Percentiles rank a stretch among this genome's conserved stretches.
These are phyloP conservation scores for Eretmocerus hayati DNA, from an alignment of 2,888 invertebrate genomes.

Conservation along the genomic window DNA sequence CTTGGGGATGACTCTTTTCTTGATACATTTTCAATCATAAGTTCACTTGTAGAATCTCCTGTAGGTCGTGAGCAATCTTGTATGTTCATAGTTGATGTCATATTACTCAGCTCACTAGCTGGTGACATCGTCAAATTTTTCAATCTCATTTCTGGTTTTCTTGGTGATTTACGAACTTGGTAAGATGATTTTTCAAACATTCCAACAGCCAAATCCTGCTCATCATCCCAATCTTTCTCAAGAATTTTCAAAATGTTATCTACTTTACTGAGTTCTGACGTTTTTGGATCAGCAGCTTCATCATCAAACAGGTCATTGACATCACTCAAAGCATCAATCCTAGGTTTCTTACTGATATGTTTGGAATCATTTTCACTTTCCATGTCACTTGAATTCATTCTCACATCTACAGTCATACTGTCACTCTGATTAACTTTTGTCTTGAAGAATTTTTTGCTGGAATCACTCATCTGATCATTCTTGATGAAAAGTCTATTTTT, in stretches of 20 bases:
- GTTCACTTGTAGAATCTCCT: slow-evolving; percentile 23
- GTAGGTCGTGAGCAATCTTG: slow-evolving; percentile 33
- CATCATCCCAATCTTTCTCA: slow-evolving; percentile 43
- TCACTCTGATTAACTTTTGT: slow-evolving; percentile 32
- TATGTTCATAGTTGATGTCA: slow-evolving; percentile 52
- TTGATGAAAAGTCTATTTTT: not conserved
- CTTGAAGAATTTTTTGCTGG: slow-evolving; percentile 48
- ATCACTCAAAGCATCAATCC: slow-evolving; percentile 33
- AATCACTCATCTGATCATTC: slow-evolving; percentile 24
- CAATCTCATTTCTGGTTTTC: slow-evolving; percentile 26
- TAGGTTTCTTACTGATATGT: slow-evolving; percentile 27
- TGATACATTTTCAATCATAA: slow-evolving; percentile 10
- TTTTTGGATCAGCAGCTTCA: slow-evolving; percentile 35
- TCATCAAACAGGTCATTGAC: slow-evolving; percentile 41
- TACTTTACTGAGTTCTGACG: slow-evolving; percentile 34
- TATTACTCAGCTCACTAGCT: slow-evolving; percentile 49
- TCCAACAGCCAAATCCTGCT: slow-evolving; percentile 34
- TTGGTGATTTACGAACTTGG: slow-evolving; percentile 24
- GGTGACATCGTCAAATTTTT: slow-evolving; percentile 45
- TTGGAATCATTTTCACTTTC: slow-evolving; percentile 17
- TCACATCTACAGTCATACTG: slow-evolving; percentile 42
- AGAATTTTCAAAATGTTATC: slow-evolving; percentile 41
- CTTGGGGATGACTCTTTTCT: slow-evolving; percentile 18
- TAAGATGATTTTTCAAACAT: slow-evolving; percentile 11
- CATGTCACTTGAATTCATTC: slow-evolving; percentile 41